Percentiles rank a stretch among this genome's conserved stretches.
Evolutionary conservation across 2,888 invertebrate genomes (phyloP).

Genomic region (Acanthacorydalis orientalis): DNA sequence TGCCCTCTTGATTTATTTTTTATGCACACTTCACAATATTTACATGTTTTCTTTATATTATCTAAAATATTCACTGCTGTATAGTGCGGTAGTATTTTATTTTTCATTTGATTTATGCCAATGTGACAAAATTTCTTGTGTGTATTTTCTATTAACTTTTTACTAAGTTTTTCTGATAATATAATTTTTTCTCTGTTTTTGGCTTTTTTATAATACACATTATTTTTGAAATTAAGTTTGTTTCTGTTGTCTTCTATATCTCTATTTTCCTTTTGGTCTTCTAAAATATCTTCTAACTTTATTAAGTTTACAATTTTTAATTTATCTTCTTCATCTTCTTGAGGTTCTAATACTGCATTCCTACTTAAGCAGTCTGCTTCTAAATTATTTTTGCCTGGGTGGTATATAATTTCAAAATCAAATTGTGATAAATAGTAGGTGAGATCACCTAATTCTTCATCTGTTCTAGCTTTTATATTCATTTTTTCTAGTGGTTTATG

Average conservation of each 20-base stretch:
- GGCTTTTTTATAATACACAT: conserved; percentile 2
- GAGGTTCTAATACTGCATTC: conserved; percentile 8
- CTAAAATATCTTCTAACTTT: conserved; percentile 5
- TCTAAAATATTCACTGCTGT: conserved; percentile 5
- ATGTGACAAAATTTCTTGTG: conserved; percentile 1
- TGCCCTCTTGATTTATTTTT: conserved; percentile 16
- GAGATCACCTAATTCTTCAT: conserved; percentile 12
- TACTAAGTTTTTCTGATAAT: neutral
- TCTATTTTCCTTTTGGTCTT: conserved; percentile 6
- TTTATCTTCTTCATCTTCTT: conserved; percentile 7
- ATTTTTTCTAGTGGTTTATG: conserved; percentile 10
- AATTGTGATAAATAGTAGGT: conserved; percentile 11
- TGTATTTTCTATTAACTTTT: neutral
- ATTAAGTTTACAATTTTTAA: conserved; percentile 6
- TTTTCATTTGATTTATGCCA: conserved; percentile 2
- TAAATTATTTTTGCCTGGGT: conserved; percentile 9
- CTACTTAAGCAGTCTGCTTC: conserved; percentile 11
- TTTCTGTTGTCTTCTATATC: conserved; percentile 3
- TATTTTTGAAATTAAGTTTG: conserved; percentile 1
- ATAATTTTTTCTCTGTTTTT: conserved; percentile 4
- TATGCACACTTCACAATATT: conserved; percentile 12
- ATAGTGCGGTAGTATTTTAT: conserved; percentile 1
- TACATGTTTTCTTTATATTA: conserved; percentile 8
- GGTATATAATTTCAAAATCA: conserved; percentile 11
- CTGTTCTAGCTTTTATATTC: conserved; percentile 11